Base-by-base conservation (phyloP, 2,113 vertebrate genomes). In the Lonchura striata region DNA sequence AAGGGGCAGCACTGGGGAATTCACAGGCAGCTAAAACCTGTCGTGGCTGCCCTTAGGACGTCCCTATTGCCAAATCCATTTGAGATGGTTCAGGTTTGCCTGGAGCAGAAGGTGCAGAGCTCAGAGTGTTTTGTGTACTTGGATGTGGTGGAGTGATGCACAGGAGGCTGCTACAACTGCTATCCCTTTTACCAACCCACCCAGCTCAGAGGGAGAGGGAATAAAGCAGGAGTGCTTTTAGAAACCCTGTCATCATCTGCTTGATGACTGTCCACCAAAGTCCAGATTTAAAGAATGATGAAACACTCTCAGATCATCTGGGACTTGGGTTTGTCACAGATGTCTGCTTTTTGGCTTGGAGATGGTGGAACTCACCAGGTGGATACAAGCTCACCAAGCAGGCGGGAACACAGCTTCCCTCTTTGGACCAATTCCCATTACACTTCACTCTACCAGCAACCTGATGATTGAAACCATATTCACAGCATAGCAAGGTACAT, bases 101-200 rank as follows among this genome's bases (percentile, higher is more conserved):
- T n/a, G 15, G 28, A 11, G 14, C 46, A 65, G 39, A 49, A 9
- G 4, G 17, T 22, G 30, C 18, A 66, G 24, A 10, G 13, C 49
- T 76, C 46, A 54, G 30, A 50, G 33, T 21, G 6, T 16, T 88
- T 39, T 80, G 22, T n/a, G 10, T 19, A 21, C 10, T 9, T 54
- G 22, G 30, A 21, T 1, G 0, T 0, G 1, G 23, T 27, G 28
- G 13, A 85, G 31, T 1, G 6, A 54, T 3, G 15, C 22, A n/a
- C 11, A 61, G 46, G 11, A 6, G 27, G 7, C 22, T 70, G 18
- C 37, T 60, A 25, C 5, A 82, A 8, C 11, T 35, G 9, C 53
- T 69, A 6, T 19, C 17, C 13, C 24, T 80, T 50, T 18, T 33
- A 74, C 20, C 47, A 37, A 2, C 19, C 9, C 9, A 16, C 18